phyloP scores from a whole-genome alignment of 2,888 invertebrate species.

The Schizotus pectinicornis region DNA sequence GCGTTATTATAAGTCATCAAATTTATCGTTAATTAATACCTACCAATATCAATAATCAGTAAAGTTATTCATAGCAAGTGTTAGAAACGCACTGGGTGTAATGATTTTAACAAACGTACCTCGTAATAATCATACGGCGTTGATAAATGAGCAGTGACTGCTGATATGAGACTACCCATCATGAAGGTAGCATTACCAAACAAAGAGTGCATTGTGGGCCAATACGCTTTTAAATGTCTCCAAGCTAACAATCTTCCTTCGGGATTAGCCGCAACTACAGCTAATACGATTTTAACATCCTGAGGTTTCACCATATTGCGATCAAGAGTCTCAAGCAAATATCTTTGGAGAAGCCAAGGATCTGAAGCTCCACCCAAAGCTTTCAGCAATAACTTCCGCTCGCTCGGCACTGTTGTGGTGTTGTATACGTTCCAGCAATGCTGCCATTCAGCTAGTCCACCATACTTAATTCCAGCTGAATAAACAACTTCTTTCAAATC shows the following conservation, averaged over 20 bases:
- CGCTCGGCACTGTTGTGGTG: conserved; percentile 70
- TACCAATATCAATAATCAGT: no score
- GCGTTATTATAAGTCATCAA: no score
- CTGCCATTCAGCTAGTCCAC: conserved; percentile 76
- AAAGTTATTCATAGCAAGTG: no score
- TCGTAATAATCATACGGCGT: conserved; percentile 77
- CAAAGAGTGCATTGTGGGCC: conserved; percentile 67
- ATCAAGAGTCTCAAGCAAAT: conserved; percentile 75
- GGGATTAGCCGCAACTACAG: conserved; percentile 75
- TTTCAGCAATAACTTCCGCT: conserved; percentile 72
- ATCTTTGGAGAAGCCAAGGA: conserved; percentile 82
- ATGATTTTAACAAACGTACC: conserved; percentile 64
- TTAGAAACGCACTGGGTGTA: no score
- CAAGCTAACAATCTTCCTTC: conserved; percentile 74
- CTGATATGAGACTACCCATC: conserved; percentile 68
- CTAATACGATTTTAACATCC: conserved; percentile 74
- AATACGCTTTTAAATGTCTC: conserved; percentile 75
- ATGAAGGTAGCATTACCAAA: conserved; percentile 70
- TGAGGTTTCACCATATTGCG: conserved; percentile 72
- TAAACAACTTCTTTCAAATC: conserved; percentile 77
- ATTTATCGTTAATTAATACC: no score
- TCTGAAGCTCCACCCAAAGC: conserved; percentile 75
- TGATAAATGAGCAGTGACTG: conserved; percentile 70
- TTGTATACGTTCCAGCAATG: conserved; percentile 77
- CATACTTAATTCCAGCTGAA: conserved; percentile 72